These are phyloP conservation scores for Andrena minutula DNA, from an alignment of 2,888 invertebrate genomes.

Conservation along the genomic window DNA sequence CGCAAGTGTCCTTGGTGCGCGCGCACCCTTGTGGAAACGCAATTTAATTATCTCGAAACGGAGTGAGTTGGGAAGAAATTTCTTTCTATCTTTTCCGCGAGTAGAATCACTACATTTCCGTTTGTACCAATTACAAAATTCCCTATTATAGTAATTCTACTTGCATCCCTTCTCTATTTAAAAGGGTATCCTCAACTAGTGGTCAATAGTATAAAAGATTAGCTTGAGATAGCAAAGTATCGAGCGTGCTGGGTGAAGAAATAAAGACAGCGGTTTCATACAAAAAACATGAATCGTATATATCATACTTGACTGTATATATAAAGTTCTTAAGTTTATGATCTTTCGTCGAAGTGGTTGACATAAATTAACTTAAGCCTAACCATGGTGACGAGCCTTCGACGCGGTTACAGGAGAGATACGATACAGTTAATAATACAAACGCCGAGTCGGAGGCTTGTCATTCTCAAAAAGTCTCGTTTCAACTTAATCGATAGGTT, in stretches of 20 bases:
- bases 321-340: conserved; percentile 78
- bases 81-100: too few species aligned
- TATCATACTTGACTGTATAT: conserved; percentile 79
- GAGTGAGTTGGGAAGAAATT: too few species aligned
- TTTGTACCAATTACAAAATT: too few species aligned
- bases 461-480: conserved; percentile 51
- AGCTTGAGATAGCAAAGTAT: not conserved
- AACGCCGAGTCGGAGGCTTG: conserved; percentile 65
- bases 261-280: conserved; percentile 59
- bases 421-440: conserved; percentile 64
- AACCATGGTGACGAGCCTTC: conserved; percentile 66
- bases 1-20: too few species aligned
- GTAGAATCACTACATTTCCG: too few species aligned
- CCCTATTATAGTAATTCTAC: too few species aligned
- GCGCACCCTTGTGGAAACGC: too few species aligned
- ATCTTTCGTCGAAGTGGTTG: conserved; percentile 70
- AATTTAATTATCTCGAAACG: too few species aligned
- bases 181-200: not conserved
- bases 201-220: not conserved
- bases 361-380: conserved; percentile 80
- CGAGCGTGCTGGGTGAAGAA: not conserved
- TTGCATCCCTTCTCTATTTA: too few species aligned
- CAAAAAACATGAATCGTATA: conserved; percentile 82
- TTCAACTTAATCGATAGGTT: conserved; percentile 46
- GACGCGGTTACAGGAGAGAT: conserved; percentile 46